Evolutionary conservation across 2,113 vertebrate genomes (phyloP), one percentile per base, ranked within the genome.

Genomic region (Rhizomys pruinosus): DNA sequence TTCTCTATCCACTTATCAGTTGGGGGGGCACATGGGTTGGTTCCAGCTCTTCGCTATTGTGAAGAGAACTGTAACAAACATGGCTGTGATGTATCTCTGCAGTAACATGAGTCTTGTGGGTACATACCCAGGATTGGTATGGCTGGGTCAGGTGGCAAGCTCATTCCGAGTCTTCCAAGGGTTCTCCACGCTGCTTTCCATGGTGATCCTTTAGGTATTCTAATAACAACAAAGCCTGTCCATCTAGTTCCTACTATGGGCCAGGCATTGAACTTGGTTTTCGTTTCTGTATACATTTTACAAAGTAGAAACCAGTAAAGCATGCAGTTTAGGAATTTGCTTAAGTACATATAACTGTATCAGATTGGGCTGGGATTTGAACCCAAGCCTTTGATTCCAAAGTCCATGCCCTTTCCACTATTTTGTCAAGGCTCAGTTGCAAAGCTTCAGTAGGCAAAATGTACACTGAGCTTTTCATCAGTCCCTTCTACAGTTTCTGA

Each of bases 391-490:
- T 80, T 89, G 55, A 95, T 25, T 76, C 59, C 34, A 64, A 96
- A 96, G 80, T 77, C 77, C 77, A 87, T 92, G 80, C 34, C 87
- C 73, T 94, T 93, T 85, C 34, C 12, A 82, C 22, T 84, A 80
- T 90, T 87, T 71, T 86, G 87, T 80, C 66, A 88, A 61, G 77
- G n/a, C 59, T 90, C 92, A 72, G 72, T 96, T 91, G 77, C 59
- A 94, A 87, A 96, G 86, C 42, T 87, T 81, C n/a, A 92, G 57
- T 73, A 10, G 88, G 81, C 12, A 87, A 39, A 47, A 32, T 71
- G 8, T 85, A n/a, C 34, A 88, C 42, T 59, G 64, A 77, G 17
- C 42, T 96, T 91, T 90, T 93, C 37, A 78, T 91, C 52, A 52
- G 10, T 71, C 25, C 42, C 78, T 91, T 74, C 52, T 12, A 68